These are phyloP conservation scores for Pangasius djambal DNA, from an alignment of 2,797 vertebrate species.

Conservation along the genomic window DNA sequence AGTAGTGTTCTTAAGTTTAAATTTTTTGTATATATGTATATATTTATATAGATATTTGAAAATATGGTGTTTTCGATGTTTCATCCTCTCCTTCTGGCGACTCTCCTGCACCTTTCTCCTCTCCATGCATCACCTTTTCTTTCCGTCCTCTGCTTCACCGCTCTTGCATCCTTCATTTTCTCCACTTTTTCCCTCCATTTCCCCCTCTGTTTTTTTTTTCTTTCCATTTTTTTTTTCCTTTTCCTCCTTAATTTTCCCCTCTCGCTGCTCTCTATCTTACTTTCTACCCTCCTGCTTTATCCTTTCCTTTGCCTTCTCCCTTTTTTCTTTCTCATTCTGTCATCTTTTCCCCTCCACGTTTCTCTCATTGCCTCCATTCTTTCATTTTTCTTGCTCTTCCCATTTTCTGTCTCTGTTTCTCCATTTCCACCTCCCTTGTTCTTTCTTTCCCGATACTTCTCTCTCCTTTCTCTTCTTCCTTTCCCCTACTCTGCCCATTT, in stretches of 20 bases:
- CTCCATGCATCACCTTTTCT: background rate
- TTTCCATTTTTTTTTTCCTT: background rate
- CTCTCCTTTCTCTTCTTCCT: constrained; percentile 62
- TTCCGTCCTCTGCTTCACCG: background rate
- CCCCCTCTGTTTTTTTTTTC: no score
- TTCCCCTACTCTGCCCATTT: constrained; percentile 40
- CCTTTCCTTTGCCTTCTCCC: background rate
- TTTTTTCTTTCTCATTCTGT: background rate
- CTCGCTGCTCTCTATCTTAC: background rate
- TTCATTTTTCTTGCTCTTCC: constrained; percentile 48
- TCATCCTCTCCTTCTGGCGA: constrained; percentile 34
- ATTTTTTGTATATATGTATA: background rate
- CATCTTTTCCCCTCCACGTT: background rate
- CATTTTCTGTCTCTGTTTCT: constrained; percentile 67
- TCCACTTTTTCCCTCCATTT: background rate
- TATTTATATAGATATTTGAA: background rate
- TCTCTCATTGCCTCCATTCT: constrained; percentile 30
- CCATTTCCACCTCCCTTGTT: constrained; percentile 60
- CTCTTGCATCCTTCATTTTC: background rate
- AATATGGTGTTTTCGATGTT: constrained; percentile 5
- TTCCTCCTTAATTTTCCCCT: background rate
- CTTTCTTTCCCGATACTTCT: constrained; percentile 64
- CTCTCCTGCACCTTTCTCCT: constrained; percentile 8
- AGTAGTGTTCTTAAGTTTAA: background rate
- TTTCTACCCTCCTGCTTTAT: background rate